Evolutionary conservation across 1,140 invertebrate species (phyloP).

Genomic region (Armadillidium nasatum): DNA sequence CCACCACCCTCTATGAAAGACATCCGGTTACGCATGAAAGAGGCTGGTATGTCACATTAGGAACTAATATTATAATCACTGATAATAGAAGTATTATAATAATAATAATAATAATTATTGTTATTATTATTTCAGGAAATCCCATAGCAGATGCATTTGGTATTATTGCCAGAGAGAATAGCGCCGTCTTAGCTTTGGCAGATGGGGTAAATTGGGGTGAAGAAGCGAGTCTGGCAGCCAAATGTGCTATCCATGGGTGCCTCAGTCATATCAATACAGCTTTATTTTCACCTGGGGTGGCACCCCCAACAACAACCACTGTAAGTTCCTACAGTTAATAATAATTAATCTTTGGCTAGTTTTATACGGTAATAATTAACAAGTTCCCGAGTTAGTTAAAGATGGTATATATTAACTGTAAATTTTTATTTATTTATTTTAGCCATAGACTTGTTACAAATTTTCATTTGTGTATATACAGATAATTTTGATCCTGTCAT

Average conservation of each 20-base stretch:
- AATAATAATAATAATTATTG: no score
- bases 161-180: constrained; percentile 71
- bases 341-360: no score
- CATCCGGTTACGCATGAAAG: constrained; percentile 68
- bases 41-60: constrained; percentile 51
- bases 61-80: no score
- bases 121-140: constrained; percentile 57
- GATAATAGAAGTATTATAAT: no score
- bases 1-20: constrained; percentile 69
- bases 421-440: no score
- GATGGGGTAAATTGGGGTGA: constrained; percentile 94
- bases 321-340: no score
- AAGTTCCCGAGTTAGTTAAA: no score
- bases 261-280: constrained; percentile 77
- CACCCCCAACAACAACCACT: constrained; percentile 37
- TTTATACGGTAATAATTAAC: no score
- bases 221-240: constrained; percentile 74
- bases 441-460: no score
- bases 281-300: constrained; percentile 57
- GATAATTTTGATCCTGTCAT: no score
- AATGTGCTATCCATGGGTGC: constrained; percentile 80
- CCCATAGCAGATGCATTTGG: constrained; percentile 89
- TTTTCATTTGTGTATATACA: no score
- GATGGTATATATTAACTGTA: no score
- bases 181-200: constrained; percentile 74